These are phyloP conservation scores for Tridacna crocea DNA, from an alignment of 2,888 invertebrate genomes.

Conservation along the genomic window DNA sequence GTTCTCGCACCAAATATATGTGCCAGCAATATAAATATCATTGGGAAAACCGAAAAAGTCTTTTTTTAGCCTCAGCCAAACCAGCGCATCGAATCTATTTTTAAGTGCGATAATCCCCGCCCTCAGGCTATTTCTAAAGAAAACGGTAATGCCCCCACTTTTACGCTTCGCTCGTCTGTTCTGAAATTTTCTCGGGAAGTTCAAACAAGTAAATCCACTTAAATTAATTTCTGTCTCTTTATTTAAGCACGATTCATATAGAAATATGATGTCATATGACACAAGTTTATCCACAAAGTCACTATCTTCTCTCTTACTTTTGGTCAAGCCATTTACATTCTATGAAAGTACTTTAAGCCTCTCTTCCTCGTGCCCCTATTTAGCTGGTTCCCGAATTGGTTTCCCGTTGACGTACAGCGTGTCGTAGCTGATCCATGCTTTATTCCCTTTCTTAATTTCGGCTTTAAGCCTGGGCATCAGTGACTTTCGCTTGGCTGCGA, in stretches of 20 bases:
- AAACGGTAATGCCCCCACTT: constrained; percentile 16
- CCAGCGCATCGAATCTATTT: background rate
- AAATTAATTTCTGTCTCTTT: constrained; percentile 1
- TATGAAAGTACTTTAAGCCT: constrained; percentile 27
- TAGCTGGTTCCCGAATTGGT: background rate
- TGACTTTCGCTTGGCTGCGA: constrained; percentile 19
- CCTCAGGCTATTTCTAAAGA: background rate
- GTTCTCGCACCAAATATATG: constrained; percentile 30
- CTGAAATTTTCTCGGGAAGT: constrained; percentile 14
- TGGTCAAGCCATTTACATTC: constrained; percentile 32
- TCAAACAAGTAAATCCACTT: background rate
- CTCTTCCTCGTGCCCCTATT: constrained; percentile 23
- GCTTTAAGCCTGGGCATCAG: constrained; percentile 24
- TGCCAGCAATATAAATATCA: constrained; percentile 8
- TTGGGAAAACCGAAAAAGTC: background rate
- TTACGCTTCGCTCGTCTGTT: constrained; percentile 8
- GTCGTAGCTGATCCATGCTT: constrained; percentile 33
- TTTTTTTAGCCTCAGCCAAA: constrained; percentile 14
- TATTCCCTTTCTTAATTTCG: constrained; percentile 4
- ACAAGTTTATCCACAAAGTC: constrained; percentile 14
- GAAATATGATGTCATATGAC: constrained; percentile 17
- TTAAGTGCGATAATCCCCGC: background rate
- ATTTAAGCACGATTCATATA: constrained; percentile 23
- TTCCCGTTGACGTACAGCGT: constrained; percentile 31
- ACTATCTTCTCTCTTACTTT: constrained; percentile 5